A percentile compares a stretch with the other conserved stretches of the same genome.
These are phyloP conservation scores for Hesperophylax magnus DNA, from an alignment of 1,140 invertebrate genomes.

Conservation along the genomic window DNA sequence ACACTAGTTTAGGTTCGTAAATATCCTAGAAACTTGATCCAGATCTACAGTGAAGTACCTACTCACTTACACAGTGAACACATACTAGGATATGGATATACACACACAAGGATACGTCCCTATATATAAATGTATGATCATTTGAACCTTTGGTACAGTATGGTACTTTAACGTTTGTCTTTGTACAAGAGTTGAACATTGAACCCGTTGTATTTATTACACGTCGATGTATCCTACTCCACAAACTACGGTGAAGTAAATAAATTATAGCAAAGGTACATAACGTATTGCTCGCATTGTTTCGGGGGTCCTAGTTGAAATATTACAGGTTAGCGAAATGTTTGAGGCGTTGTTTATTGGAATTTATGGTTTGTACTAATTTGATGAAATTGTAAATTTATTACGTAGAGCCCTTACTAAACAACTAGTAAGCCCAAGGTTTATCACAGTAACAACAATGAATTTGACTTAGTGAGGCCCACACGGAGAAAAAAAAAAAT, in stretches of 20 bases:
- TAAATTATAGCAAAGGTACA: constrained; percentile 18
- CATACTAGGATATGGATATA: too few species aligned
- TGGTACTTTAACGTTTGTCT: constrained; percentile 35
- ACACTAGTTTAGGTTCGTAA: constrained; percentile 13
- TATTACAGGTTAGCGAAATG: constrained; percentile 19
- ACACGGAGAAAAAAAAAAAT: too few species aligned
- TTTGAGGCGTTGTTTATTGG: constrained; percentile 2
- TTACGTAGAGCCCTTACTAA: too few species aligned
- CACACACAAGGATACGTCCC: background rate
- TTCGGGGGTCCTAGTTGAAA: background rate
- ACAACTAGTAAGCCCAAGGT: too few species aligned
- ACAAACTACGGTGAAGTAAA: constrained; percentile 6
- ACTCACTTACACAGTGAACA: background rate
- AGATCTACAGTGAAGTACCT: background rate
- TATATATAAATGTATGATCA: background rate
- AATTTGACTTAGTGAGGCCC: too few species aligned
- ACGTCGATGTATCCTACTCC: background rate
- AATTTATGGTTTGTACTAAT: background rate
- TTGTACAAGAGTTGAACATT: constrained; percentile 3
- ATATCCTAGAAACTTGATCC: constrained; percentile 3
- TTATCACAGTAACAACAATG: too few species aligned
- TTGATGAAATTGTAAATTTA: constrained; percentile 9
- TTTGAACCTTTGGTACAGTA: constrained; percentile 41
- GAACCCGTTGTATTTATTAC: constrained; percentile 1
- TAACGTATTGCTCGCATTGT: background rate